These are phyloP conservation scores for Benitochromis conjunctus DNA, from an alignment of 2,113 vertebrate genomes.

Conservation along the genomic window DNA sequence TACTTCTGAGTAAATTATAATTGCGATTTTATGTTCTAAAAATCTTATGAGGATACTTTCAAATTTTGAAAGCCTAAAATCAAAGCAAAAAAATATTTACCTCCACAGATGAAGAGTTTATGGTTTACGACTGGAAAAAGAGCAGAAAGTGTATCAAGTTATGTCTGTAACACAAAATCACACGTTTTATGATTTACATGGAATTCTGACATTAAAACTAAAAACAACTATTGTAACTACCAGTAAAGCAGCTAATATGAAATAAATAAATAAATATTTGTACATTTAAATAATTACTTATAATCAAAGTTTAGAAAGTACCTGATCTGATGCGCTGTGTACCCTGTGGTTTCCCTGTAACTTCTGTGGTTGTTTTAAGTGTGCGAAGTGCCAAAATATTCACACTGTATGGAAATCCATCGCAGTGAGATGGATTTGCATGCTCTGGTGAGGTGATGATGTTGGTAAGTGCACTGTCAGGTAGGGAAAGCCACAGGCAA, in stretches of 20 bases:
- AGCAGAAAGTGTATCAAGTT: too few species aligned
- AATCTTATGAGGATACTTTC: too few species aligned
- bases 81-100: not conserved
- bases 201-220: not conserved
- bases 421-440: not conserved
- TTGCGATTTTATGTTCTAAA: too few species aligned
- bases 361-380: not conserved
- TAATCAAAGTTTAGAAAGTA: not conserved
- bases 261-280: not conserved
- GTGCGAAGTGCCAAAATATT: not conserved
- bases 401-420: not conserved
- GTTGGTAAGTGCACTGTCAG: too few species aligned
- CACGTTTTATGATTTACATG: not conserved
- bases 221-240: not conserved
- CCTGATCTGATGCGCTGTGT: not conserved
- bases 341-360: not conserved
- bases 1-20: not conserved
- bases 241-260: not conserved
- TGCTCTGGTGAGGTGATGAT: not conserved
- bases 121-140: too few species aligned
- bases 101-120: too few species aligned
- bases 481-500: too few species aligned
- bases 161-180: too few species aligned
- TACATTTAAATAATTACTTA: not conserved
- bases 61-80: too few species aligned